phyloP scores from a whole-genome alignment of 1,140 invertebrate genomes.

The Ectropis grisescens region DNA sequence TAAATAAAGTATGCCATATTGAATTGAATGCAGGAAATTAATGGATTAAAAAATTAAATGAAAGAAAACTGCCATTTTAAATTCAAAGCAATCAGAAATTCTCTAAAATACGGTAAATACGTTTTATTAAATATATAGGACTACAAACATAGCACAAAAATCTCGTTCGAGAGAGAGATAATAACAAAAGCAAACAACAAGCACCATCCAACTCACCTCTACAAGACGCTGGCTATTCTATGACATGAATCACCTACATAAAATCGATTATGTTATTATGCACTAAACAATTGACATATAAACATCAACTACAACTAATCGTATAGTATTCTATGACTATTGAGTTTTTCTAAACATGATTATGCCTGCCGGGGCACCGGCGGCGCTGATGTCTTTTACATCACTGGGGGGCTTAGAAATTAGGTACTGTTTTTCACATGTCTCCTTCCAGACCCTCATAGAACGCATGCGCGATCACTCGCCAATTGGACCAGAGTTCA shows the following conservation, averaged over 20 bases:
- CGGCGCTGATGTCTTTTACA: constrained; percentile 31
- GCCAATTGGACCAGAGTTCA: constrained; percentile 43
- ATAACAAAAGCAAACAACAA: neutral
- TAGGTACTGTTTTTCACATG: constrained; percentile 41
- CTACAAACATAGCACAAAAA: constrained; percentile 8
- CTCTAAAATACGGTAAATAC: too few species aligned
- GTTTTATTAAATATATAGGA: neutral
- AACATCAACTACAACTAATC: constrained; percentile 23
- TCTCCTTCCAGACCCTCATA: constrained; percentile 6
- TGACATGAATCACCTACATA: constrained; percentile 18
- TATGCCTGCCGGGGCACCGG: constrained; percentile 39
- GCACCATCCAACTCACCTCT: constrained; percentile 35
- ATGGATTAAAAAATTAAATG: too few species aligned
- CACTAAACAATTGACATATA: constrained; percentile 54
- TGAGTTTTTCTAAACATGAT: constrained; percentile 23
- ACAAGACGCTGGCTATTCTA: constrained; percentile 8
- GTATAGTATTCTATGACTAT: constrained; percentile 8
- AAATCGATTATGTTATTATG: constrained; percentile 23
- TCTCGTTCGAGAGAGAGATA: constrained; percentile 1
- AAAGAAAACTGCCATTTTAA: too few species aligned
- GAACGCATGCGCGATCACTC: constrained; percentile 44
- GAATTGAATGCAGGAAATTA: too few species aligned
- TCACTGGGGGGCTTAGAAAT: constrained; percentile 42
- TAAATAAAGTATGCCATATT: too few species aligned
- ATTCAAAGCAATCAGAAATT: too few species aligned